Evolutionary conservation across 2,888 invertebrate species (phyloP), one percentile per base, ranked within the genome.

Genomic region (Chrysolina americana): DNA sequence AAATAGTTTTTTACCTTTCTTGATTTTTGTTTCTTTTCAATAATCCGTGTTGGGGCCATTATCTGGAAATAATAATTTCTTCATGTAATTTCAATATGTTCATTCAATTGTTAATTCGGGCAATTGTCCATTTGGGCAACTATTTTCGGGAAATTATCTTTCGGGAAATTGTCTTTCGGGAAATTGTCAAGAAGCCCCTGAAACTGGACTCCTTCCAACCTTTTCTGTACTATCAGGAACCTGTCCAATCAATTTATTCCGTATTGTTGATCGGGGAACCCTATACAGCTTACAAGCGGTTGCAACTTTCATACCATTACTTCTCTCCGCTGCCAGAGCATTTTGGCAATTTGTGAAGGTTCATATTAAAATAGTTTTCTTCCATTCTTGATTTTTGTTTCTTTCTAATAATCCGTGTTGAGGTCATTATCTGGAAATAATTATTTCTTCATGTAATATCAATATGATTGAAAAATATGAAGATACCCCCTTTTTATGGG

Each of bases 321-420:
- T 62, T 36, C 62, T 62, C 36, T 36, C 62, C 8, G 41, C 62
- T 62, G 62, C 62, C 36, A 28, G 28, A 15, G 28, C 11, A 62
- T 62, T n/a, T n/a, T 62, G 62, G 62, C n/a, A 62, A 62, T 17
- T 62, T 62, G 62, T 62, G 62, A 62, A 23, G 62, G 62, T 62
- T 62, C 62, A 62, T 28, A 62, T 62, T 62, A 36, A 10, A 62
- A 28, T 2, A 62, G 62, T 62, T 28, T 62, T 36, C 11, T 21
- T 59, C 23, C 21, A 9, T 5, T 59, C 21, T 1, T 28, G 15
- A 17, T 62, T 62, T 36, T 62, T 62, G 5, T 28, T 36, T 62
- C 36, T 62, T 36, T 62, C 13, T 36, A 15, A 36, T 36, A 9
- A 15, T 28, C 17, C 23, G 62, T 13, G 15, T 62, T 36, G 41